Base-by-base conservation (phyloP, 2,888 invertebrate genomes). In the Hirtodrosophila cameraria region DNA sequence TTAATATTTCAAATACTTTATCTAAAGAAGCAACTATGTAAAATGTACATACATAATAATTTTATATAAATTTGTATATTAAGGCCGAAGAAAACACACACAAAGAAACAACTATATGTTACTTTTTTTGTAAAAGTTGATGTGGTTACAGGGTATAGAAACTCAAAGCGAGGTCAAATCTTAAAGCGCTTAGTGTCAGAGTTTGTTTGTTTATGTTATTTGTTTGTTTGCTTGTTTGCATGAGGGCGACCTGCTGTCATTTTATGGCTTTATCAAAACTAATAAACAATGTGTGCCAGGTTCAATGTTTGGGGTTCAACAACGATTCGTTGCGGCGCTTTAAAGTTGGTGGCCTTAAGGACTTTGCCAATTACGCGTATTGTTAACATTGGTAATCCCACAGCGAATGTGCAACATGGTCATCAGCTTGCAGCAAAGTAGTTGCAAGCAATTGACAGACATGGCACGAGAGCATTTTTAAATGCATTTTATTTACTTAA, bases 181-280 rank as follows among this genome's bases (percentile, higher is more conserved):
- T 67, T 69, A 65, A 72, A 75, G 80, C 84, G 80, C 85, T 80
- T 84, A 65, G 75, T 65, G 81, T 72, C 73, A 59, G 15, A 49
- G 59, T 61, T 70, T 79, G 65, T 65, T 60, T 65, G 45, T 55
- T 62, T 64, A 38, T 55, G n/a, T 53, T 59, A 57, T 54, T 62
- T 62, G 36, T 38, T 66, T 60, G 43, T 55, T 49, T 61, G 52
- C 54, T 23, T 27, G 45, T 23, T 41, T 11, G 16, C 45, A 27
- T 6, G 16, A 7, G 35, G 49, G 31, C 31, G 36, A 36, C 23
- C 49, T 18, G 43, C 60, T 55, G 73, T 55, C 64, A 33, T 64
- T 73, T 64, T 42, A 82, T 72, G 76, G 82, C 80, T 85, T 79
- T 75, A 82, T 82, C 74, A 76, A 69, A 79, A 82, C 72, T 74